Evolutionary conservation across 1,140 invertebrate species (phyloP), one percentile per base, ranked within the genome.

Genomic region (Psix sp.): DNA sequence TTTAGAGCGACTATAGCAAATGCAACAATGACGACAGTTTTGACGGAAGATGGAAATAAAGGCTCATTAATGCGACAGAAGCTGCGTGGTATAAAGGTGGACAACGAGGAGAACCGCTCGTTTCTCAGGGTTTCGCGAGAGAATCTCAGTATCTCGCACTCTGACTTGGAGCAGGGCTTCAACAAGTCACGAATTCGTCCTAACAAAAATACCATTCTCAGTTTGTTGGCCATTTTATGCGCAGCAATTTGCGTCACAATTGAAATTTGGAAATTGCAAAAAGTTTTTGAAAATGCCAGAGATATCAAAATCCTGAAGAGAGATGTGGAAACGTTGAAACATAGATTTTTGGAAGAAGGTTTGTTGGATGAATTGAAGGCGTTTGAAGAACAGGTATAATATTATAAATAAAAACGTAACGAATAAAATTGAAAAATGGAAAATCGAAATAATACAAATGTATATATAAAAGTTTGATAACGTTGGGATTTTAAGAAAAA

Each of bases 71-170:
- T 63, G 38, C 72, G 59, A 33, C 49, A 79, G 35, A 73, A 79
- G 13, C 9, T 71, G 11, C 15, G 48, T 21, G 16, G 46, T 35
- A 52, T 67, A 16, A 42, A 43, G 13, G 13, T 13, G 10, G 17
- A 31, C 0, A 73, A 66, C 1, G 82, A 86, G 3, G 83, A 87
- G 33, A 57, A 52, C 0, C 71, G 80, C 1, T 80, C 84, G 0
- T 86, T 87, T 46, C 46, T 86, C 0, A 81, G 79, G 46, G 79
- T 86, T 43, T 86, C 84, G 3, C 78, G 83, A 0, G 86, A 86
- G 33, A 86, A 86, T 51, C 40, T 86, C 14, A 85, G 75, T 17
- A 80, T 86, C 7, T 83, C 82, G 0, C 72, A 83, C 3, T 79
- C 79, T 0, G 84, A 86, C 4, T 43, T 86, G 0, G 85, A 87